phyloP scores from a whole-genome alignment of 2,113 vertebrate species.

The Hippocampus barbouri region DNA sequence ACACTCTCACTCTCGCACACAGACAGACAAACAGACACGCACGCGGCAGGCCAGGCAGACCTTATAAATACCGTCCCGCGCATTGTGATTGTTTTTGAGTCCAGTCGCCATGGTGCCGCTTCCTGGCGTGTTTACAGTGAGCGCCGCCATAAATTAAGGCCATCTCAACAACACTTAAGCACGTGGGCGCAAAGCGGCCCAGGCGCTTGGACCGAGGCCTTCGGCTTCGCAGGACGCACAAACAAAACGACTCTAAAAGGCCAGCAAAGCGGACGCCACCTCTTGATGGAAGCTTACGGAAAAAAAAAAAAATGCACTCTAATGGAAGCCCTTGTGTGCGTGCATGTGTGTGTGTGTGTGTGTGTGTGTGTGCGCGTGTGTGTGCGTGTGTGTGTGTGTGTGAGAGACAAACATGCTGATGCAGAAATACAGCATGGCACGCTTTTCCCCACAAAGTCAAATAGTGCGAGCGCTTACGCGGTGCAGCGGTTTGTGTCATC shows the following conservation, averaged over 20 bases:
- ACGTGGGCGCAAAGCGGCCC: background rate
- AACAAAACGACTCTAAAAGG: background rate
- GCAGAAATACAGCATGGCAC: background rate
- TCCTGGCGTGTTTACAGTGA: constrained; percentile 77
- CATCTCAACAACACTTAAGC: constrained; percentile 73
- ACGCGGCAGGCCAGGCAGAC: constrained; percentile 49
- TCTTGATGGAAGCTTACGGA: background rate
- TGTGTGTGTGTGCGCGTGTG: background rate
- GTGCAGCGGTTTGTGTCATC: background rate
- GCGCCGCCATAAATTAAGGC: constrained; percentile 77
- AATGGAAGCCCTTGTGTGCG: background rate
- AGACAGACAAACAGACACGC: constrained; percentile 13
- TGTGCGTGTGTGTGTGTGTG: background rate
- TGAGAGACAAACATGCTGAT: background rate
- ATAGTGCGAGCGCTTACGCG: background rate
- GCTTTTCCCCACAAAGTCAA: background rate
- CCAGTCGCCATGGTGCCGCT: constrained; percentile 75
- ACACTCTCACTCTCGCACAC: constrained; percentile 11
- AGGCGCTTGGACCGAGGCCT: background rate
- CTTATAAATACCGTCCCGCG: constrained; percentile 73
- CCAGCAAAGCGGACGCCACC: background rate
- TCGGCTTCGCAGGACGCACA: background rate
- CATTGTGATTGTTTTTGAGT: constrained; percentile 80
- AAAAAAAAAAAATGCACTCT: background rate
- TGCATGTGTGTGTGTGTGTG: background rate